These are phyloP conservation scores for Fratercula arctica DNA, from an alignment of 2,797 vertebrate genomes.

Conservation along the genomic window DNA sequence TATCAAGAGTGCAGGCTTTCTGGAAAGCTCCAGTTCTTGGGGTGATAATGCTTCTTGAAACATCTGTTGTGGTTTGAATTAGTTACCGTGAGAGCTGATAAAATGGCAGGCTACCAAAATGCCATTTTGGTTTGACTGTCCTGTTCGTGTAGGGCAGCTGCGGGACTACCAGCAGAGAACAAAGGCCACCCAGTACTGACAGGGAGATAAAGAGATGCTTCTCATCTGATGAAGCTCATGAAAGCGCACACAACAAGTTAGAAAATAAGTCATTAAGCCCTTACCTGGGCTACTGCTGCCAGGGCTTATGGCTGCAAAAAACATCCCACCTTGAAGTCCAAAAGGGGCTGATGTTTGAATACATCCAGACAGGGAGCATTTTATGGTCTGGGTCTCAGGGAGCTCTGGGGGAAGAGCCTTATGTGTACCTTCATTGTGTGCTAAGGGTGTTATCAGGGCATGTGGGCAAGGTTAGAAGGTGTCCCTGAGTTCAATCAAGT, in stretches of 20 bases:
- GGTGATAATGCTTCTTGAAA: not conserved
- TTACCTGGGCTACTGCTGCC: not conserved
- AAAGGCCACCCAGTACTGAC: not conserved
- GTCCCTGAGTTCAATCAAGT: rapidly evolving
- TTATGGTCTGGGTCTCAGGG: rapidly evolving
- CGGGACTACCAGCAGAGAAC: not conserved
- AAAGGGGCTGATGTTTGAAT: not conserved
- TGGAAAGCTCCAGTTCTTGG: not conserved
- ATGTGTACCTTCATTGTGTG: not conserved
- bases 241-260: not conserved
- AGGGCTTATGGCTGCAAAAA: not conserved
- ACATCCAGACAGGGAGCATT: rapidly evolving
- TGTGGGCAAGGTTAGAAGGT: not conserved
- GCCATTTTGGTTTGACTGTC: not conserved
- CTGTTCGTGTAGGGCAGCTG: not conserved
- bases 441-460: not conserved
- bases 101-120: not conserved
- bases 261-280: not conserved
- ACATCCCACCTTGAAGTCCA: not conserved
- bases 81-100: not conserved
- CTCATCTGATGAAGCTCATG: not conserved
- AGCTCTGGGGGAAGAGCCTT: not conserved
- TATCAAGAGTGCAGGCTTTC: not conserved
- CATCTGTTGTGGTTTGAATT: not conserved
- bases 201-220: not conserved